Conservation (phyloP, 1,140 invertebrate species). For the Latrodectus geometricus region DNA sequence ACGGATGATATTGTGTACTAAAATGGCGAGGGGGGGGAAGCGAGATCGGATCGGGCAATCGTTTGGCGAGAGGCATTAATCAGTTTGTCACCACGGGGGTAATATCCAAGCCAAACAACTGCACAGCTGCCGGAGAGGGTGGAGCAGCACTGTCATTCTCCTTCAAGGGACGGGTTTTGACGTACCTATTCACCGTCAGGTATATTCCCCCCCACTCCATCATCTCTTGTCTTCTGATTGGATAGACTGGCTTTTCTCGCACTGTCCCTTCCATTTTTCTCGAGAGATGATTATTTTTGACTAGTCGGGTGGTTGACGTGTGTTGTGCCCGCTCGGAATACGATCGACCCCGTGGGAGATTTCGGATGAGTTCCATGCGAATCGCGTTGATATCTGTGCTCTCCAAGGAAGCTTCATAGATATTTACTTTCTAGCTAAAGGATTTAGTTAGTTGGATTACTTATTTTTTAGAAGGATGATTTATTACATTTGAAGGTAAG, state of each 20-base stretch:
- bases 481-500: too few species aligned
- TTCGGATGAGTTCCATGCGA: too few species aligned
- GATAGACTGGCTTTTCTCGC: neutral
- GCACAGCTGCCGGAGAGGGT: conserved; percentile 21
- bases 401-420: too few species aligned
- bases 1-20: neutral
- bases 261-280: neutral
- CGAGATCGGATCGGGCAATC: neutral
- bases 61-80: conserved; percentile 31
- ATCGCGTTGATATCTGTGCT: too few species aligned
- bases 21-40: too few species aligned
- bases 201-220: neutral
- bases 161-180: conserved; percentile 16
- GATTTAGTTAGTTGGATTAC: too few species aligned
- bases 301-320: neutral
- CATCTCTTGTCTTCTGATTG: conserved; percentile 37
- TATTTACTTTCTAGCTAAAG: too few species aligned
- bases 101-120: conserved; percentile 46
- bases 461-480: too few species aligned
- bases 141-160: neutral
- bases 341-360: too few species aligned
- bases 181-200: conserved; percentile 26
- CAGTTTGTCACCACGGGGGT: conserved; percentile 56
- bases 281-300: neutral
- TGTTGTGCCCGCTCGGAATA: neutral